Base-by-base conservation (phyloP, 2,797 vertebrate genomes). In the Xiphorhynchus erythropygius region DNA sequence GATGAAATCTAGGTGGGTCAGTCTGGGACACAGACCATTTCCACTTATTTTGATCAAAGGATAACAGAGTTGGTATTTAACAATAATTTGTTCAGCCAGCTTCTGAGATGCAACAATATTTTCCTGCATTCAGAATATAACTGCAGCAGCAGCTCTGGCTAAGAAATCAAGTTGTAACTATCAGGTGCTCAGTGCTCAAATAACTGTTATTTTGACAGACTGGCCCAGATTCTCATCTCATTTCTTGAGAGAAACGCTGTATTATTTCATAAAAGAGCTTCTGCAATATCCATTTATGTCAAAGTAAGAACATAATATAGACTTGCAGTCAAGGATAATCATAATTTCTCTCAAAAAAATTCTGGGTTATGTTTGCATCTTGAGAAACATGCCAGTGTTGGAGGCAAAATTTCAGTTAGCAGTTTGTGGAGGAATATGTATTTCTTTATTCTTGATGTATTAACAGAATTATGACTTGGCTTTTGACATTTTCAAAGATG, bases 181-280 rank as follows among this genome's bases (percentile, higher is more conserved):
- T 4, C 3, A 88, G 19, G 5, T 78, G 60, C 35, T 4, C 1
- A 6, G 7, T 33, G 46, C 75, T 86, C 55, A 89, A 80, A 75
- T 84, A 91, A 81, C 74, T 60, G 65, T 70, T 96, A 90, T 85
- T 83, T 94, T 94, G 84, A 84, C 80, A 93, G 84, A 80, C 33
- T 55, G 28, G 62, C 79, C 73, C 65, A 94, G 79, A 88, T 91
- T 91, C 44, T 87, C 25, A 77, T 87, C 55, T 87, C 25, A 59
- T 84, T 91, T 91, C 42, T 94, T 57, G 35, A 94, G 60, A 93
- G 39, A 87, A 95, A 91, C 71, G 28, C 18, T 65, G n/a, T 83
- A 78, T 93, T 93, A 88, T 75, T 94, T 93, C 76, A 65, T 86
- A 64, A 94, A 94, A 89, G 65, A 75, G 62, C 46, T 96, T 57